Evolutionary conservation across 2,797 vertebrate species (phyloP), one percentile per base, ranked within the genome.

Genomic region (Synaphobranchus kaupii): DNA sequence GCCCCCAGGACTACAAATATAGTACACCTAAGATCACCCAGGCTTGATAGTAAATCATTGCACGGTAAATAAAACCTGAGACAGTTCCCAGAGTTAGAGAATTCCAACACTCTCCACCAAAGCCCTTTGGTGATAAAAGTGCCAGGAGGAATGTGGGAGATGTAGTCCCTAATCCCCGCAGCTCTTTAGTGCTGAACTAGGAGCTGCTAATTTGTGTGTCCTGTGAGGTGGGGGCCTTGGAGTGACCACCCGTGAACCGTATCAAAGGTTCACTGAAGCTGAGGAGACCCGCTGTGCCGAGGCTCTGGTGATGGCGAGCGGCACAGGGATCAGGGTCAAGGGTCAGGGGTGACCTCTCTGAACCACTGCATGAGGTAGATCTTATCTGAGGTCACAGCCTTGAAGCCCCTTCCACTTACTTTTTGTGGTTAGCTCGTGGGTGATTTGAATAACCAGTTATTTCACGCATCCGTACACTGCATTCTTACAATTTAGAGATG

Each of bases 111-210:
- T 31, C 84, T 66, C 34, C 10, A 47, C 31, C 84, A 47, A 60
- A 63, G 58, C 84, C 52, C 56, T 66, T 34, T 58, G 39, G 84
- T 63, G 84, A 83, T 83, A 83, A 83, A 54, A 83, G 80, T 44
- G 80, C n/a, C 81, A 63, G 58, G 22, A 63, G 58, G 84, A 84
- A 84, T 84, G 58, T 47, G 15, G 39, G 58, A 84, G 39, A 60
- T 22, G 13, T 60, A 6, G 28, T 34, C 56, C 54, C 44, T 84
- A 44, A 84, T 84, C 83, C 83, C 83, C 17, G n/a, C 83, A 39
- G 48, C 13, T 39, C 83, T 84, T 58, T 22, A 56, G n/a, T 7
- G 39, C 15, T 66, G 34, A 47, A 47, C 28, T n/a, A 48, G 34
- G 63, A 34, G 34, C 39, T 28, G 84, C 58, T 84, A 66, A 66